Evolutionary conservation across 2,797 vertebrate genomes (phyloP).

Genomic region (Sarcophilus harrisii): DNA sequence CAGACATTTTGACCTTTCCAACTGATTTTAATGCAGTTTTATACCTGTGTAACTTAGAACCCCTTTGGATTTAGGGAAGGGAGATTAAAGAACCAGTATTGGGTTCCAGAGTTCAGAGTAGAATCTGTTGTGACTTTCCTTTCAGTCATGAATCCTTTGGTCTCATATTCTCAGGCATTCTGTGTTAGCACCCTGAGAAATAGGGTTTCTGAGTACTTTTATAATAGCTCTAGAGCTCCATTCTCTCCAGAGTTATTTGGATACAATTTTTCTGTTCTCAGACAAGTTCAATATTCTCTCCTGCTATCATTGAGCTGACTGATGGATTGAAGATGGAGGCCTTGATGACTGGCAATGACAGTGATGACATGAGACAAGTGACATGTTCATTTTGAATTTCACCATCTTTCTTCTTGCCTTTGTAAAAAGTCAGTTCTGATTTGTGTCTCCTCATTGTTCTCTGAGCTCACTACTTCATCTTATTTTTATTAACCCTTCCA

Average conservation of each 20-base stretch:
- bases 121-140: not conserved
- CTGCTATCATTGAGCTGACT: slow-evolving; percentile 45
- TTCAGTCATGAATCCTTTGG: not conserved
- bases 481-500: not conserved
- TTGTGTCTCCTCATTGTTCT: slow-evolving; percentile 41
- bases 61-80: not conserved
- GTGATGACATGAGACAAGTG: slow-evolving; percentile 74
- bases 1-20: not conserved
- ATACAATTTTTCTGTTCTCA: slow-evolving; percentile 54
- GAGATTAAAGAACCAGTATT: not conserved
- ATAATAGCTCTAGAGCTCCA: not conserved
- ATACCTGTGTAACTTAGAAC: not conserved
- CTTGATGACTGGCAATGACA: slow-evolving; percentile 70
- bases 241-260: slow-evolving; percentile 71
- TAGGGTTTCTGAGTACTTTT: not conserved
- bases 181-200: slow-evolving; percentile 63
- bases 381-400: slow-evolving; percentile 73
- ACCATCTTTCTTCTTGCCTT: slow-evolving; percentile 76
- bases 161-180: slow-evolving; percentile 62
- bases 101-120: not conserved
- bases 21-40: not conserved
- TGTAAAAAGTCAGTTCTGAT: slow-evolving; percentile 40
- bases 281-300: slow-evolving; percentile 77
- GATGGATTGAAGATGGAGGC: slow-evolving; percentile 67
- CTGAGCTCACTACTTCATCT: slow-evolving; percentile 5